A percentile compares a stretch with the other conserved stretches of the same genome.
Conservation (phyloP, 2,113 vertebrate genomes). For the Tenrec ecaudatus region DNA sequence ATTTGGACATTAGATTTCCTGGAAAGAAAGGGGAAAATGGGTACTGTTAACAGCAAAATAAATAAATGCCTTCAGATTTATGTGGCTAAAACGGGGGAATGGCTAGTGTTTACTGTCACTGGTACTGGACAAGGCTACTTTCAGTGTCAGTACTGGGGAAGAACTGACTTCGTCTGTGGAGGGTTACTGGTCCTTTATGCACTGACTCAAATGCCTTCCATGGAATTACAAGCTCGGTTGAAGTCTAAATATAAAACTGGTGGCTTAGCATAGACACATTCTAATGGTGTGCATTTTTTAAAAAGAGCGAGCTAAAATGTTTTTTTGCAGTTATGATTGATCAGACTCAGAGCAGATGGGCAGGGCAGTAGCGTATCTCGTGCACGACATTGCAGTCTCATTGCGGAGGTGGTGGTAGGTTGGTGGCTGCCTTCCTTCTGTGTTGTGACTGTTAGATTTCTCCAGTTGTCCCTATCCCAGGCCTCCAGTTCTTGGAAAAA, state of each 20-base stretch:
- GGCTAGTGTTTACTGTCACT: conserved; percentile 66
- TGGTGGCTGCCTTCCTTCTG: conserved; percentile 86
- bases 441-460: conserved; percentile 70
- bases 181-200: conserved; percentile 62
- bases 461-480: neutral
- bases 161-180: conserved; percentile 74
- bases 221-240: conserved; percentile 58
- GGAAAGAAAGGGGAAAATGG: conserved; percentile 54
- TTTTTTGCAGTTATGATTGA: conserved; percentile 89
- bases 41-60: neutral
- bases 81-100: conserved; percentile 77
- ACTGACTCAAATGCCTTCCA: conserved; percentile 50
- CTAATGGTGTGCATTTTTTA: conserved; percentile 80
- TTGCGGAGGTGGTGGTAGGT: conserved; percentile 92
- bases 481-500: conserved; percentile 47
- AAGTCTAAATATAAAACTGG: conserved; percentile 69
- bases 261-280: conserved; percentile 82
- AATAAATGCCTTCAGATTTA: conserved; percentile 65
- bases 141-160: conserved; percentile 73
- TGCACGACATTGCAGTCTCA: conserved; percentile 82
- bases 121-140: conserved; percentile 79
- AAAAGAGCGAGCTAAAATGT: conserved; percentile 87
- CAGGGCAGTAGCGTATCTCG: conserved; percentile 89
- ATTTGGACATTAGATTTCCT: conserved; percentile 69
- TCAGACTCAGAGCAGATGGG: conserved; percentile 94